Base-by-base conservation (phyloP, 1,140 invertebrate species). In the Mylabris phalerata region DNA sequence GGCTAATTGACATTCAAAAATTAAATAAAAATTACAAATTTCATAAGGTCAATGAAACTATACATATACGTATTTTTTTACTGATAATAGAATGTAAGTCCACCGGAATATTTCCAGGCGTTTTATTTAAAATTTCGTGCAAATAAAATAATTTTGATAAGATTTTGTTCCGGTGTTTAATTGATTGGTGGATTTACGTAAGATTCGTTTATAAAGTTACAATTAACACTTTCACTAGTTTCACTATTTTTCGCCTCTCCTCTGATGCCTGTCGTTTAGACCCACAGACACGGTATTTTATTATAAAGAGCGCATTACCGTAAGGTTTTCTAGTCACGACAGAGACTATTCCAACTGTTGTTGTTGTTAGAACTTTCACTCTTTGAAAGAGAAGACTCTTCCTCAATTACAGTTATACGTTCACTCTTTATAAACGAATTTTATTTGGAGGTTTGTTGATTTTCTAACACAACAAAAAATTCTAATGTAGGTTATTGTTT, bases 241-340 rank as follows among this genome's bases (percentile, higher is more conserved):
- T 57, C 55, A 57, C 55, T 57, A 57, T 48, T 57, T 45, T 46
- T 48, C 54, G 19, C 19, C 19, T 19, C 19, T 19, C 19, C 19
- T 19, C 19, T 19, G 19, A 19, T 32, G 32, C 32, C 32, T 32
- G 32, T 32, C 32, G 4, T 32, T 32, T 5, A 32, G 4, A 32
- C 4, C 32, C 4, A 57, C 55, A 57, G 55, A 57, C 55, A 46
- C 48, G 47, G 55, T 48, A 44, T 45, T 56, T 42, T 57, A 48
- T 46, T 32, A 32, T 32, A 32, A 32, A 32, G 32, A 32, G 32
- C 19, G 19, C 32, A 32, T 32, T 32, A 32, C 32, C 55, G 55
- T 57, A 57, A 57, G 55, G 55, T 57, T 32, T 57, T 57, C 55
- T 57, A 57, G 55, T 57, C 55, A 57, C 55, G 55, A 57, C 55